Evolutionary conservation across 2,113 vertebrate genomes (phyloP), one percentile per base, ranked within the genome.

Genomic region (Eonycteris spelaea): DNA sequence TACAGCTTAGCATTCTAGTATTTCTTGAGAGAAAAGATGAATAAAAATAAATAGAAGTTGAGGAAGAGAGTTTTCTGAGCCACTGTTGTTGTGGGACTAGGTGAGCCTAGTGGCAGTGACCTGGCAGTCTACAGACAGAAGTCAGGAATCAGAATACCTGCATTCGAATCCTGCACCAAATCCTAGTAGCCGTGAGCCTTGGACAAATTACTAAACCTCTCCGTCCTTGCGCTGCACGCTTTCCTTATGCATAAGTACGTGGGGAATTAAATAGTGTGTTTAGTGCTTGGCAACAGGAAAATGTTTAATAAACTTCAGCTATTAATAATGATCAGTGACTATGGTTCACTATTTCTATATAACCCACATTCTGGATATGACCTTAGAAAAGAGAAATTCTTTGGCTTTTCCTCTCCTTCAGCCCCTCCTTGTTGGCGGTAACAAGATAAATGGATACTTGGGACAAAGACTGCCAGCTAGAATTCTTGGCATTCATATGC

Each of bases 61-160:
- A 45, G 38, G 67, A 22, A 55, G 5, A 11, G 48, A 63, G 55
- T 61, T 55, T 24, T 80, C 3, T 35, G 55, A 33, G 43, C 26
- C 7, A 12, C 16, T 7, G 21, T 48, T 0, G 0, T n/a, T 57
- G 33, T 35, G 5, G 2, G 67, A 11, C 55, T 35, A 40, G 45
- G 16, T 2, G 24, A 43, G n/a, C 35, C 21, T 59, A 14, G 73
- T 7, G 19, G 2, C 61, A 74, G 38, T 16, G 10, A 14, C 19
- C 24, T 22, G 16, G 59, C 21, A 51, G 6, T 63, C 63, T 86
- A 15, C 8, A 53, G 63, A 63, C 12, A n/a, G n/a, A 59, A 45
- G 26, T 61, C 59, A 61, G 12, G 26, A 61, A 28, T 40, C 43
- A 79, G 61, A 78, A 2, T 9, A 4, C 14, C 9, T 55, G 67